Evolutionary conservation across 2,888 invertebrate genomes (phyloP).

Genomic region (Endomychus coccineus): DNA sequence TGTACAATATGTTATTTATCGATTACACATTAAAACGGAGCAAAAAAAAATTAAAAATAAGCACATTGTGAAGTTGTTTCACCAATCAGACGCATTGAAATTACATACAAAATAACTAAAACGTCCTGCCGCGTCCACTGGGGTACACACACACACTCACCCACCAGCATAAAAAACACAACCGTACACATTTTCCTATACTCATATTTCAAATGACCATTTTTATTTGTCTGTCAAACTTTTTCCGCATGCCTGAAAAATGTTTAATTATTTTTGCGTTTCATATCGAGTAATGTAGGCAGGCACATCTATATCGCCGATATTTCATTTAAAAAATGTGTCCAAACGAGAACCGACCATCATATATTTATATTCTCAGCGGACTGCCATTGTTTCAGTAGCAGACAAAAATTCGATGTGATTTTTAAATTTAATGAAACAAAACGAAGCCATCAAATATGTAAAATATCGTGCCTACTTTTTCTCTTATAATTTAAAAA

Average conservation of each 20-base stretch:
- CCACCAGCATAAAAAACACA: constrained; percentile 24
- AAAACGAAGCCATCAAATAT: constrained; percentile 42
- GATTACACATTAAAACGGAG: constrained; percentile 39
- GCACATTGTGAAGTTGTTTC: constrained; percentile 41
- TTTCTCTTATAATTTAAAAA: too few species aligned
- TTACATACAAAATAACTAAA: constrained; percentile 29
- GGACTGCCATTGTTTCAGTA: constrained; percentile 42
- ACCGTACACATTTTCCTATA: constrained; percentile 38
- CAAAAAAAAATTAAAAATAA: constrained; percentile 35
- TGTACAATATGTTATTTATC: constrained; percentile 38
- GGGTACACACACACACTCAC: constrained; percentile 7
- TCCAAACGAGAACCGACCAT: constrained; percentile 43
- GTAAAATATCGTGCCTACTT: constrained; percentile 41
- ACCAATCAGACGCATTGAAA: constrained; percentile 39
- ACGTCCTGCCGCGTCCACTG: constrained; percentile 8
- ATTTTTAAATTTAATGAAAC: constrained; percentile 46
- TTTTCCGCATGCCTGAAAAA: constrained; percentile 47
- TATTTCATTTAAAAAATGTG: constrained; percentile 46
- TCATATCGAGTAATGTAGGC: constrained; percentile 44
- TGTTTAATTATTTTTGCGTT: constrained; percentile 48
- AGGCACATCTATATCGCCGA: constrained; percentile 44
- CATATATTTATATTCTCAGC: constrained; percentile 46
- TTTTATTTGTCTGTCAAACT: constrained; percentile 48
- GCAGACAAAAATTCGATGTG: constrained; percentile 43
- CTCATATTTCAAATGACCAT: constrained; percentile 47